Percentiles rank a stretch among this genome's conserved stretches.
These are phyloP conservation scores for Chromobotia macracanthus DNA, from an alignment of 2,797 vertebrate species.

Conservation along the genomic window DNA sequence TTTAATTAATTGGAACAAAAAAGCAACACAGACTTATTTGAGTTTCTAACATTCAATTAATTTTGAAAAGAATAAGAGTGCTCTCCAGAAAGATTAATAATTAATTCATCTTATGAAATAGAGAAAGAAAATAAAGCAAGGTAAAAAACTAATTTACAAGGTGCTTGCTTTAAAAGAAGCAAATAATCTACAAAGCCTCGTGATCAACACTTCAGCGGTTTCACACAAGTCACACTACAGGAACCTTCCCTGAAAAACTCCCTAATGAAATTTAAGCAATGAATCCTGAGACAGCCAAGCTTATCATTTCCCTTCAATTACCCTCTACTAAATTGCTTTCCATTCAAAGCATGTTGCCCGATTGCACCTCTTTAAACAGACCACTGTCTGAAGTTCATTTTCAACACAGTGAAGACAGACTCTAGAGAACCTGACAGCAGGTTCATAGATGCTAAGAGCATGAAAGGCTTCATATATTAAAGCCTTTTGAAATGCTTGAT, in stretches of 20 bases:
- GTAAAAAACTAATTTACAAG: conserved; percentile 42
- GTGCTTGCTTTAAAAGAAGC: conserved; percentile 41
- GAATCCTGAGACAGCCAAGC: conserved; percentile 54
- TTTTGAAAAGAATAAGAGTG: conserved; percentile 6
- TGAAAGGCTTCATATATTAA: conserved; percentile 41
- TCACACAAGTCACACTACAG: conserved; percentile 48
- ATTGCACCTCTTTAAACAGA: conserved; percentile 60
- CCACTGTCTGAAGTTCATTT: conserved; percentile 52
- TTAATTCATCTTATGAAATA: conserved; percentile 32
- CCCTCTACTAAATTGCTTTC: conserved; percentile 66
- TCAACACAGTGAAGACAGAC: conserved; percentile 46
- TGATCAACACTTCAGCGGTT: conserved; percentile 53
- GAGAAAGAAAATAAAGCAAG: conserved; percentile 25
- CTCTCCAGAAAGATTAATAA: conserved; percentile 21
- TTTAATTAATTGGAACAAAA: not conserved
- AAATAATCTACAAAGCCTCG: conserved; percentile 46
- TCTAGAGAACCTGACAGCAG: conserved; percentile 51
- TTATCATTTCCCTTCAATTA: conserved; percentile 68
- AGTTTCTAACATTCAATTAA: not conserved
- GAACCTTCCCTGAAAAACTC: conserved; percentile 1
- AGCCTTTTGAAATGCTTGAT: conserved; percentile 25
- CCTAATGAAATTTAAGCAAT: conserved; percentile 60
- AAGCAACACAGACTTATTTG: not conserved
- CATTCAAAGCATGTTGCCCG: conserved; percentile 60
- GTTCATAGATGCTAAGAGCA: conserved; percentile 9